Percentiles rank a stretch among this genome's conserved stretches.
phyloP scores from a whole-genome alignment of 2,888 invertebrate species.

The Idaea straminata region DNA sequence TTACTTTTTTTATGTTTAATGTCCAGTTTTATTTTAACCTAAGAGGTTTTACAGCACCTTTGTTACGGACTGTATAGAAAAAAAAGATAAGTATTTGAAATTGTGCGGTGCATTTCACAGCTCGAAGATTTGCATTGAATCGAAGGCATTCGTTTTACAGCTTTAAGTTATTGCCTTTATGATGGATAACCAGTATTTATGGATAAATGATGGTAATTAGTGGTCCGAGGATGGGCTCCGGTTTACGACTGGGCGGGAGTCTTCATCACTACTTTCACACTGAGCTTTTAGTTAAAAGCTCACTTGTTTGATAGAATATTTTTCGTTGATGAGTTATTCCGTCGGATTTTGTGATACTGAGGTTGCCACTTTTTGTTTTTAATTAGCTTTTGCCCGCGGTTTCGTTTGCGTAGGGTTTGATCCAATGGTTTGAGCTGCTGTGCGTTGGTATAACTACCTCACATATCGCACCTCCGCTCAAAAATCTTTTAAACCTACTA shows the following conservation, averaged over 20 bases:
- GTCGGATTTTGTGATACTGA: neutral
- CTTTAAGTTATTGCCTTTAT: slow-evolving; percentile 67
- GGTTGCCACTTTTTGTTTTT: too few species aligned
- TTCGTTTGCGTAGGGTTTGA: too few species aligned
- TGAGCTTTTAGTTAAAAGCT: slow-evolving; percentile 13
- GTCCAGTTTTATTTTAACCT: too few species aligned
- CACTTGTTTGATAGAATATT: neutral
- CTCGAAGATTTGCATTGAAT: slow-evolving; percentile 16
- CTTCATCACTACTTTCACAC: slow-evolving; percentile 25
- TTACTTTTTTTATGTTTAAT: too few species aligned
- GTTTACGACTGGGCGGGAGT: slow-evolving; percentile 25
- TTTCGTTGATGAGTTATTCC: neutral
- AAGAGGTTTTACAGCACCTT: too few species aligned
- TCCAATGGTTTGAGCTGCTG: too few species aligned
- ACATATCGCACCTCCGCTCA: too few species aligned
- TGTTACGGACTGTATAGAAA: too few species aligned
- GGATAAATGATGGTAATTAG: slow-evolving; percentile 69
- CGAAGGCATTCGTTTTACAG: slow-evolving; percentile 43
- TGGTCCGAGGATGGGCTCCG: slow-evolving; percentile 42
- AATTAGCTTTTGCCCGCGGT: too few species aligned
- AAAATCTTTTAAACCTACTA: too few species aligned
- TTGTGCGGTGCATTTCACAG: neutral
- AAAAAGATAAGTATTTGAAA: neutral
- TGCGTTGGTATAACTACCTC: too few species aligned
- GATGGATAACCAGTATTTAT: slow-evolving; percentile 70